These are phyloP conservation scores for Torymus tubicola DNA, from an alignment of 2,888 invertebrate species.

Conservation along the genomic window DNA sequence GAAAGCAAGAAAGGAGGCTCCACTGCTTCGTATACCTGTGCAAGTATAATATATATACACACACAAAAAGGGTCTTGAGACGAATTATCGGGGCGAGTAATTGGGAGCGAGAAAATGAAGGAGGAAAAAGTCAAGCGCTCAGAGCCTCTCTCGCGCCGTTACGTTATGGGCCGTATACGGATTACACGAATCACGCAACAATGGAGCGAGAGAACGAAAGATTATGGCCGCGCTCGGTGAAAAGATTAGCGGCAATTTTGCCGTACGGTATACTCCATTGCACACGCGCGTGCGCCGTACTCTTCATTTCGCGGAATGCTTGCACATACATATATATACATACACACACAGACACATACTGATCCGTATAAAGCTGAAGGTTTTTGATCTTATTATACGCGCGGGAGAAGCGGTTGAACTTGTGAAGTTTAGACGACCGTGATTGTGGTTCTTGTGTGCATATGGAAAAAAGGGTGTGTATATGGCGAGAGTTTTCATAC, in stretches of 20 bases:
- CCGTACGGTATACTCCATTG: conserved; percentile 46
- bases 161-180: conserved; percentile 12
- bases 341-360: too few relatives aligned
- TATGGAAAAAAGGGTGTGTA: too few relatives aligned
- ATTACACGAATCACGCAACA: conserved; percentile 48
- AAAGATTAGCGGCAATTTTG: conserved; percentile 54
- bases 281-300: conserved; percentile 8
- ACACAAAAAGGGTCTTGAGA: background rate
- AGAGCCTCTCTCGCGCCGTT: conserved; percentile 22
- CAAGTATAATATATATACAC: too few relatives aligned
- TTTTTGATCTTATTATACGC: too few relatives aligned
- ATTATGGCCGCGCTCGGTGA: conserved; percentile 13
- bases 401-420: too few relatives aligned
- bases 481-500: too few relatives aligned
- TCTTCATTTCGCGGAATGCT: conserved; percentile 41
- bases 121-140: conserved; percentile 9
- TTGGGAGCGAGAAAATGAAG: conserved; percentile 9
- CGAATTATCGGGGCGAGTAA: conserved; percentile 30
- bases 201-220: conserved; percentile 24
- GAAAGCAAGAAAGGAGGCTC: background rate
- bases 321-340: too few relatives aligned
- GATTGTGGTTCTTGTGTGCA: too few relatives aligned
- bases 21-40: background rate
- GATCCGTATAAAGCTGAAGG: too few relatives aligned
- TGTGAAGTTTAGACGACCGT: too few relatives aligned